Evolutionary conservation across 2,797 vertebrate species (phyloP), one percentile per base, ranked within the genome.

Genomic region (Notolabrus celidotus): DNA sequence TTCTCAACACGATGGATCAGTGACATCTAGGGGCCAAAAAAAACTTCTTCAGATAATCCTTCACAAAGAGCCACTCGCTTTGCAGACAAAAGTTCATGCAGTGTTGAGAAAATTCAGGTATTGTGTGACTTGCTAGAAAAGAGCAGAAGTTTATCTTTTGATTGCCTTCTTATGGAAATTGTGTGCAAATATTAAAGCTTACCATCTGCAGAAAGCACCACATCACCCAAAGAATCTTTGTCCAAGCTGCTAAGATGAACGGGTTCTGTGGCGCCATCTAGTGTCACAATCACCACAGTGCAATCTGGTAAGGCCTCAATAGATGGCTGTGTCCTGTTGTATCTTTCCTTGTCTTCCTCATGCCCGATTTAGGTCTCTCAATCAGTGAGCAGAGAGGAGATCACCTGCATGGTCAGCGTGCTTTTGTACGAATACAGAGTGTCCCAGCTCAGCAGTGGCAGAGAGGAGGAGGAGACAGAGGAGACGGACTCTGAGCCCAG

Each of bases 231-330:
- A 33, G 39, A 23, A 2, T 64, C 75, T 63, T 76, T 77, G 62
- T 71, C 55, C 17, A 54, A 70, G 38, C 42, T 53, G 43, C 64
- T 58, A 23, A 79, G 43, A 29, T 45, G 69, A 60, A 67, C 0
- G 0, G 51, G 58, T 41, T 78, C 25, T 77, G 65, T 78, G 56
- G 76, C 19, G 17, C 86, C 86, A 75, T 86, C 92, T 89, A 78
- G 67, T 82, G 89, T 80, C 66, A 60, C 10, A 6, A 39, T 58
- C n/a, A 70, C 39, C 55, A 86, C 72, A 42, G 59, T 49, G 42
- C 55, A 65, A 3, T 61, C 64, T 19, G 45, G 11, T 1, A 60
- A 36, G 22, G 9, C 22, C 1, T 51, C 68, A 3, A 7, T 16
- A 9, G 61, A 55, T 17, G 63, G 64, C 5, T 64, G 17, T 4